Conservation (phyloP, 1,140 invertebrate species). For the Dryas iulia region DNA sequence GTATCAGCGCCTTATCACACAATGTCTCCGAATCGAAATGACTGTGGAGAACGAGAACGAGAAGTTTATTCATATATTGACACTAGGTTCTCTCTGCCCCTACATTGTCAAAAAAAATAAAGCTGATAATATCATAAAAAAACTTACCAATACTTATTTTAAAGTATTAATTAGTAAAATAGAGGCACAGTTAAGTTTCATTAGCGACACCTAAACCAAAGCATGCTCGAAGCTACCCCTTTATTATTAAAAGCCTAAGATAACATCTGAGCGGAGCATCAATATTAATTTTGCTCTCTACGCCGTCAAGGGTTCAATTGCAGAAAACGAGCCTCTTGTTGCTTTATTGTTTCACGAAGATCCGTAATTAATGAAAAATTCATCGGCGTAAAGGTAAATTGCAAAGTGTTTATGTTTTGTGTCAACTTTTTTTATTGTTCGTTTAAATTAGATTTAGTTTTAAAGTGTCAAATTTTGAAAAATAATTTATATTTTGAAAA, state of each 20-base stretch:
- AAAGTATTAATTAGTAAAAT: not conserved
- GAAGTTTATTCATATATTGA: no score
- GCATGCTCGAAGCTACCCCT: constrained; percentile 27
- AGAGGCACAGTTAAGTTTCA: not conserved
- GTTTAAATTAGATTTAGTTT: not conserved
- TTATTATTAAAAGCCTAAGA: constrained; percentile 64
- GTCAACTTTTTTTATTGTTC: not conserved
- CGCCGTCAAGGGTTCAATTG: constrained; percentile 39
- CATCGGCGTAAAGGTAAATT: constrained; percentile 6
- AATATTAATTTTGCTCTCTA: constrained; percentile 63
- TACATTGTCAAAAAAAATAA: not conserved
- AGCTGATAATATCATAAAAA: not conserved
- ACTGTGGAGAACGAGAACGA: no score
- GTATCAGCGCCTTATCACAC: no score
- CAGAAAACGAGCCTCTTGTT: constrained; percentile 35
- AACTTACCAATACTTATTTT: not conserved
- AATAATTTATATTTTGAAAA: no score
- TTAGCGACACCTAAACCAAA: not conserved
- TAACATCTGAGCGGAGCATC: constrained; percentile 59
- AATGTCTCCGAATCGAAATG: no score
- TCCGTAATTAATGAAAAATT: constrained; percentile 55
- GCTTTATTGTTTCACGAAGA: constrained; percentile 49
- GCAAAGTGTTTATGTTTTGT: constrained; percentile 20
- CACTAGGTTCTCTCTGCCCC: no score
- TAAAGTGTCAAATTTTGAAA: no score